Percentiles rank a stretch among this genome's conserved stretches.
phyloP scores from a whole-genome alignment of 2,888 invertebrate species.

The Isotomurus palustris region DNA sequence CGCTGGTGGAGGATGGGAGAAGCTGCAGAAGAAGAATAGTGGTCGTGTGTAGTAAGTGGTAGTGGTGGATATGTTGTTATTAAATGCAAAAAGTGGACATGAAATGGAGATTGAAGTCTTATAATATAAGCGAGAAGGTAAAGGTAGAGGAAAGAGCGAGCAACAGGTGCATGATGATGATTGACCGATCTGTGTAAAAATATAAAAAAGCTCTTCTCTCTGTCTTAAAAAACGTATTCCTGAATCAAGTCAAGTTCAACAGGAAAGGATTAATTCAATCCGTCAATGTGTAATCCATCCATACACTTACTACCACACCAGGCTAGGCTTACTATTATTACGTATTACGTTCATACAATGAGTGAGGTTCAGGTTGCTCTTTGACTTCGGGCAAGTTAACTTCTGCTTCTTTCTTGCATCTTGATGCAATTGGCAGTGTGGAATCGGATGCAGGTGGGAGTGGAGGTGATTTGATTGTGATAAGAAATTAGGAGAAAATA shows the following conservation, averaged over 20 bases:
- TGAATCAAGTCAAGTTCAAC: constrained; percentile 1
- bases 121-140: too few species aligned
- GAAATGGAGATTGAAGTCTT: too few species aligned
- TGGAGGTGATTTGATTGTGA: constrained; percentile 2
- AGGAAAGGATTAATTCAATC: not conserved
- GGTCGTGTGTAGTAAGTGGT: too few species aligned
- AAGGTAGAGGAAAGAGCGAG: not conserved
- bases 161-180: constrained; percentile 11
- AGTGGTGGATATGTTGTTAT: too few species aligned
- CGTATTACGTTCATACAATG: not conserved
- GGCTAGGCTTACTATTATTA: too few species aligned
- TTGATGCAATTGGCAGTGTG: too few species aligned
- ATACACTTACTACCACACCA: too few species aligned
- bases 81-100: constrained; percentile 11
- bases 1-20: not conserved
- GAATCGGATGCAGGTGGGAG: not conserved
- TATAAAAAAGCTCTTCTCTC: not conserved
- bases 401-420: not conserved
- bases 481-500: not conserved
- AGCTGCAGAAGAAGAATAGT: too few species aligned
- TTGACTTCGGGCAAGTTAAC: not conserved
- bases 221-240: not conserved
- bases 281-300: too few species aligned
- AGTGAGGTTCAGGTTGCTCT: too few species aligned
- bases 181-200: too few species aligned